Base-by-base conservation (phyloP, 2,797 vertebrate genomes). In the Hipposideros larvatus region DNA sequence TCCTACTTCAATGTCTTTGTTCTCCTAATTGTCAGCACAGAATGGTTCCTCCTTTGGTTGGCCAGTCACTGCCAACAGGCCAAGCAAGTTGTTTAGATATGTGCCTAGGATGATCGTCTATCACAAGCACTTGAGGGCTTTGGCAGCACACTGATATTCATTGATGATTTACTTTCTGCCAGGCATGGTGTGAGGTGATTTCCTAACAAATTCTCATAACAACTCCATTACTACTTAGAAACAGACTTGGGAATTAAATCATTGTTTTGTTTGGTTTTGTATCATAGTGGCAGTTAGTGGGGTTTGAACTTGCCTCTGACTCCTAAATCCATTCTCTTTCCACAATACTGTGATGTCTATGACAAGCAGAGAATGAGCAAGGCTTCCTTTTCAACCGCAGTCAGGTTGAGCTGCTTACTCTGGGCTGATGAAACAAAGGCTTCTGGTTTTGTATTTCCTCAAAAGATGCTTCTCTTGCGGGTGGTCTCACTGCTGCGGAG, bases 281-380 rank as follows among this genome's bases (percentile, higher is more conserved):
- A 28, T 37, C n/a, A 46, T 46, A 83, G 73, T 26, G 37, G 24
- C 43, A 92, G 21, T 48, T 51, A 48, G 15, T 6, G 22, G n/a
- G 46, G 74, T 71, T 94, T 90, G 75, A 90, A 93, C 37, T 87
- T 61, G 2, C 26, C 68, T 88, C 41, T 75, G 74, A 87, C 43
- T 90, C 26, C 10, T 70, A 75, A 92, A 11, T 18, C 43, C 13
- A 10, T 93, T 59, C n/a, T 68, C 78, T 68, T 89, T 79, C 37
- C 15, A 5, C 37, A 73, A 11, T 70, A 26, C 21, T 51, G 43
- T 74, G 34, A 78, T 14, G 1, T 31, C 63, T 84, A 4, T 55
- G 34, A 79, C 51, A 59, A 80, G 3, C 31, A 68, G 7, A 57
- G 31, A 55, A 18, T 21, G 48, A 88, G 57, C 65, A 83, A 59